A percentile compares a stretch with the other conserved stretches of the same genome.
These are phyloP conservation scores for Conus betulinus DNA, from an alignment of 1,140 invertebrate genomes.

Conservation along the genomic window DNA sequence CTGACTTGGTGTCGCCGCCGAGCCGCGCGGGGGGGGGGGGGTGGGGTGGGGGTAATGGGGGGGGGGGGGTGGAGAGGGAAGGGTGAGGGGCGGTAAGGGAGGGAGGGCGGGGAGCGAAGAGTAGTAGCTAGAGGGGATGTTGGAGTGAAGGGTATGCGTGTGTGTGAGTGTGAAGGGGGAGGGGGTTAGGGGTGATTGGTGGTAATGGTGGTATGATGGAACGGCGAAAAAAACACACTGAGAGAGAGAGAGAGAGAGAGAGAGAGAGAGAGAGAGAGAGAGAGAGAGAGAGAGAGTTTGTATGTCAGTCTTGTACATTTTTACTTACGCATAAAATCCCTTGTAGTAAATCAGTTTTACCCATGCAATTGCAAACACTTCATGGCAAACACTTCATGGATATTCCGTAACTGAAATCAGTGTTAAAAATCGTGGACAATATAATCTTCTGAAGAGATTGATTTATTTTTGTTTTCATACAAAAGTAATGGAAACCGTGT, in stretches of 20 bases:
- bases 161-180: neutral
- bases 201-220: neutral
- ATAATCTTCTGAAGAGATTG: no score
- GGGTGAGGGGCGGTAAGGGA: neutral
- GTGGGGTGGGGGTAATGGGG: neutral
- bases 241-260: conserved; percentile 24
- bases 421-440: no score
- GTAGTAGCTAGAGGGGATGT: neutral
- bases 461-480: no score
- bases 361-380: no score
- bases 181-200: neutral
- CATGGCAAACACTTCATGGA: no score
- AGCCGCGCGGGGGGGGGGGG: neutral
- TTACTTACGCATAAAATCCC: no score
- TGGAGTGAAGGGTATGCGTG: no score
- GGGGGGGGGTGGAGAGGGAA: neutral
- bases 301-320: no score
- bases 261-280: conserved; percentile 17
- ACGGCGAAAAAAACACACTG: conserved; percentile 7
- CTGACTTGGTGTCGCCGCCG: neutral
- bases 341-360: no score
- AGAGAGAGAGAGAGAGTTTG: no score
- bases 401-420: no score
- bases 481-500: no score
- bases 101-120: neutral